Conservation (phyloP, 2,888 invertebrate species). For the Eupithecia exiguata region DNA sequence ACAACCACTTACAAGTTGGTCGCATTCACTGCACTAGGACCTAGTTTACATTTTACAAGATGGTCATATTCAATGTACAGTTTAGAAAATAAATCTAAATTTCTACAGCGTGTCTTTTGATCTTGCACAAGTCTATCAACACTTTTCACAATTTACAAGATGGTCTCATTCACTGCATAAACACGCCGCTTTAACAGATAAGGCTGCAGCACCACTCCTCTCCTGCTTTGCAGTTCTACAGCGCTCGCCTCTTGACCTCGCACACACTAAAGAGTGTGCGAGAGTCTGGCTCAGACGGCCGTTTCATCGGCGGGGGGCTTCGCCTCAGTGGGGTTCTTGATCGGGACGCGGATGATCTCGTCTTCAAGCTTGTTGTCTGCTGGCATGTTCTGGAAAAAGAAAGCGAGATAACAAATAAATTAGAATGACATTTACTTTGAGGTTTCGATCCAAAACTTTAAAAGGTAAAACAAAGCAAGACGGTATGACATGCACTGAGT, state of each 20-base stretch:
- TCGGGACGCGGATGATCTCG: slow-evolving; percentile 69
- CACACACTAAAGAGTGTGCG: slow-evolving; percentile 56
- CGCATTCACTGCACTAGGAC: not conserved
- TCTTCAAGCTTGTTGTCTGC: slow-evolving; percentile 74
- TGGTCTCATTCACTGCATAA: slow-evolving; percentile 1
- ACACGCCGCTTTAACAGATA: not conserved
- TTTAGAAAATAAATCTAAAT: not conserved
- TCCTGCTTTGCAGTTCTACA: not conserved
- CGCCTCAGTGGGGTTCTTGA: slow-evolving; percentile 57
- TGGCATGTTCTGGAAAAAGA: slow-evolving; percentile 70
- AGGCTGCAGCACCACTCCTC: slow-evolving; percentile 2
- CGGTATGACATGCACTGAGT: no score
- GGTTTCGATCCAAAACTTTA: no score
- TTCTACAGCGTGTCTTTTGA: not conserved
- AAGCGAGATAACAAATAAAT: not conserved
- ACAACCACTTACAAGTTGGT: not conserved
- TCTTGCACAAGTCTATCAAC: not conserved
- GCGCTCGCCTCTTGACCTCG: slow-evolving; percentile 9
- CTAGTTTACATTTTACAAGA: no score
- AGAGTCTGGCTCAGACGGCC: slow-evolving; percentile 69
- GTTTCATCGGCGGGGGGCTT: slow-evolving; percentile 71
- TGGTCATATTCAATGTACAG: not conserved
- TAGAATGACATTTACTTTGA: no score
- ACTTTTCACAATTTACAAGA: not conserved
- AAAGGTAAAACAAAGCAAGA: no score